Evolutionary conservation across 2,113 vertebrate species (phyloP).

Genomic region (Notothenia coriiceps): DNA sequence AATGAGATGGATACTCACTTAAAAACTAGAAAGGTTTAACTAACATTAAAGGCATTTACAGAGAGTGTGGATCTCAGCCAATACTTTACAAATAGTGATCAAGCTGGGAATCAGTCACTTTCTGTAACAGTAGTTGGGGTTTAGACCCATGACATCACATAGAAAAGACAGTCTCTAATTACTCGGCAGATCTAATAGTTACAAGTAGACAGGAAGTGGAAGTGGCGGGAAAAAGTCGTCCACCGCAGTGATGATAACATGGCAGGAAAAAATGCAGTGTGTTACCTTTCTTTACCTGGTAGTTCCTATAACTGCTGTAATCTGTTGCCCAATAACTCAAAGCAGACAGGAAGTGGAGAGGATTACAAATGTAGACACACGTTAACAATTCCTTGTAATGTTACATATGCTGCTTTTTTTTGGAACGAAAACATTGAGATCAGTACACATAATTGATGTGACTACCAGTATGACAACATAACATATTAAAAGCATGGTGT

Average conservation of each 20-base stretch:
- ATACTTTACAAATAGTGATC: constrained; percentile 17
- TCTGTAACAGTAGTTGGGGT: constrained; percentile 9
- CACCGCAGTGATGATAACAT: constrained; percentile 17
- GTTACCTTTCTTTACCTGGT: constrained; percentile 39
- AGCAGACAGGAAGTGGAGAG: constrained; percentile 42
- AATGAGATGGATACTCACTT: background rate
- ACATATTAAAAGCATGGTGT: constrained; percentile 31
- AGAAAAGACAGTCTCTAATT: background rate
- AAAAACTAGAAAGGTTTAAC: background rate
- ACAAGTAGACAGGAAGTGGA: constrained; percentile 21
- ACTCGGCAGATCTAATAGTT: background rate
- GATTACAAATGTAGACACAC: constrained; percentile 35
- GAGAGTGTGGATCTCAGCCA: constrained; percentile 8
- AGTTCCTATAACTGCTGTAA: constrained; percentile 14
- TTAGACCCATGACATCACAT: constrained; percentile 15
- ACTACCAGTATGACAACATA: background rate
- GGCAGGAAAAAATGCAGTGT: constrained; percentile 3
- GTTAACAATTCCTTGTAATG: constrained; percentile 27
- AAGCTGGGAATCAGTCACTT: constrained; percentile 19
- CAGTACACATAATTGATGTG: constrained; percentile 16
- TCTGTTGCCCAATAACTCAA: constrained; percentile 35
- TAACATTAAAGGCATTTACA: constrained; percentile 12
- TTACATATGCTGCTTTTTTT: constrained; percentile 25
- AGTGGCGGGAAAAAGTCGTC: background rate
- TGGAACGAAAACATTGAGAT: constrained; percentile 23